Percentiles rank a stretch among this genome's conserved stretches.
Conservation (phyloP, 1,140 invertebrate species). For the Drosophila oshimai region DNA sequence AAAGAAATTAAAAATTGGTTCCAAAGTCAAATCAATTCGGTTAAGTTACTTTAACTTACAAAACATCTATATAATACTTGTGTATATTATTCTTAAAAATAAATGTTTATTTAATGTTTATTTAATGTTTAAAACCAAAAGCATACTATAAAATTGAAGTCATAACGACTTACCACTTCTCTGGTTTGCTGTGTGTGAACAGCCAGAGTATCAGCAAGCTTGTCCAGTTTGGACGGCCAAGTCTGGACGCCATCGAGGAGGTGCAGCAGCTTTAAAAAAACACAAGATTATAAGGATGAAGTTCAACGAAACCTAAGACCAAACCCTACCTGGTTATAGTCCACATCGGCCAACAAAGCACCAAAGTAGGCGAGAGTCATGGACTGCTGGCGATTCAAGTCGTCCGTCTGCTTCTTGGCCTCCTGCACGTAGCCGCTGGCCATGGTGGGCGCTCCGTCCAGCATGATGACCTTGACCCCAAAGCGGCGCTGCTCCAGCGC, state of each 20-base stretch:
- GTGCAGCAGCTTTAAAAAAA: conserved; percentile 47
- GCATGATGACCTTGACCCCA: conserved; percentile 87
- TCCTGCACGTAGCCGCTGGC: conserved; percentile 91
- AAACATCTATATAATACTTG: too few species aligned
- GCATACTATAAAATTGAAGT: too few species aligned
- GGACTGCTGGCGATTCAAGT: conserved; percentile 85
- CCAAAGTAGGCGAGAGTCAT: conserved; percentile 92
- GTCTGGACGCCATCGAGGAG: conserved; percentile 83
- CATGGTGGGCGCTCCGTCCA: conserved; percentile 96
- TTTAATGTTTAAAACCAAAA: too few species aligned
- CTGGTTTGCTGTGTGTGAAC: conserved; percentile 64
- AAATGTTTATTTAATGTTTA: too few species aligned
- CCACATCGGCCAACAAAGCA: conserved; percentile 90
- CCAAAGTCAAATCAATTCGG: too few species aligned
- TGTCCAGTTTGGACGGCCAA: conserved; percentile 83
- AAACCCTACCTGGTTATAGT: conserved; percentile 83
- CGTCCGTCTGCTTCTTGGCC: conserved; percentile 84
- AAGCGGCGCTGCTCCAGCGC: conserved; percentile 89
- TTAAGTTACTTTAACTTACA: too few species aligned
- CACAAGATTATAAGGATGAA: neutral
- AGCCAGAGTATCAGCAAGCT: conserved; percentile 83
- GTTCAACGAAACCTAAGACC: too few species aligned
- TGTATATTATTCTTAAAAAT: too few species aligned
- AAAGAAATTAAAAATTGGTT: too few species aligned
- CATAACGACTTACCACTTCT: conserved; percentile 62